Base-by-base conservation (phyloP, 2,113 vertebrate species). In the Mystacornis crossleyi region DNA sequence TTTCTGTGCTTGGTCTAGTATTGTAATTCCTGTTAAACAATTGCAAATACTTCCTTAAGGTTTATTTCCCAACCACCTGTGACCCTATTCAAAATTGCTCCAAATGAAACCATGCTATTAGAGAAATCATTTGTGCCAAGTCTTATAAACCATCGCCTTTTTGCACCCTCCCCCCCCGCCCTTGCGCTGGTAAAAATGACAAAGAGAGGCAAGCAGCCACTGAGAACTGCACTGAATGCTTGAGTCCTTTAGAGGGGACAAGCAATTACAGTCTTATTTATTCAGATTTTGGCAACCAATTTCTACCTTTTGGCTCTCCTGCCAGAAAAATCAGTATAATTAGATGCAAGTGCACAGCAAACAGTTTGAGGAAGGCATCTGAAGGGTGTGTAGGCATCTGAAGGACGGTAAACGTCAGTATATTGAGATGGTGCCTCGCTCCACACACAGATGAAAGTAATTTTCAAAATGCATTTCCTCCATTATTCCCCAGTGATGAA, bases 41-140 rank as follows among this genome's bases (percentile, higher is more conserved):
- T 64, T 81, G 14, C 17, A 91, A 87, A 81, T 86, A 58, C 26
- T 81, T 71, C 48, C 75, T 55, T 60, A 93, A 64, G 29, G 48
- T 50, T 81, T 71, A 66, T 88, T 95, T 94, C 92, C 75, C 42
- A 89, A 25, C 57, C 48, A 93, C 42, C 51, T 62, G 26, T 70
- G 66, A 66, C 31, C 54, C 36, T 61, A 82, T 38, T 82, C 47
- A 80, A 42, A 83, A 77, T 29, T 82, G 53, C 29, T 65, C 36
- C 72, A 42, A 72, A 95, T 66, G n/a, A 80, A 86, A 42, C 21
- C 12, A 58, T 10, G 18, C 20, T 50, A 57, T 62, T 77, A 86
- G 42, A 72, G 51, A 88, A 61, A 50, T 10, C 29, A 51, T 34
- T 86, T 70, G 45, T 21, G 19, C 7, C 33, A 91, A 71, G 17